Percentiles rank a stretch among this genome's conserved stretches.
Evolutionary conservation across 1,140 invertebrate genomes (phyloP).

Genomic region (Linepithema humile): DNA sequence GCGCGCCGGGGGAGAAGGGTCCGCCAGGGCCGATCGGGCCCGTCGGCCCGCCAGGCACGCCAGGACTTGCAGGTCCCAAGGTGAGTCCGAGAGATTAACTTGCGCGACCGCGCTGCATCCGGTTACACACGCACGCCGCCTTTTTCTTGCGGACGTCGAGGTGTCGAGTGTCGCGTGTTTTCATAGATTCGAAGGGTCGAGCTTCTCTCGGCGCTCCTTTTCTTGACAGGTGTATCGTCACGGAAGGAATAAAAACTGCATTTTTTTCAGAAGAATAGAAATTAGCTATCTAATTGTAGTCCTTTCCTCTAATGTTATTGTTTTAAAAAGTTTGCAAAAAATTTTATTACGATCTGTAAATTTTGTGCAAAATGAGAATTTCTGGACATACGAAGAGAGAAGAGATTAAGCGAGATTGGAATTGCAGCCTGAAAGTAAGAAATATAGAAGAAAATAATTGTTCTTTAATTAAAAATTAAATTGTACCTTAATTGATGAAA

Average conservation of each 20-base stretch:
- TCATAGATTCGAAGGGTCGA: background rate
- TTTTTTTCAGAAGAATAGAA: background rate
- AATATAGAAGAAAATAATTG: background rate
- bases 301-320: background rate
- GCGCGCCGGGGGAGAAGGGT: conserved; percentile 88
- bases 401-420: background rate
- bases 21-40: conserved; percentile 88
- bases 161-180: conserved; percentile 27
- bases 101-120: conserved; percentile 10
- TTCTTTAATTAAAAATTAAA: background rate
- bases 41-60: conserved; percentile 88
- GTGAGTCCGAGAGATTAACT: conserved; percentile 82
- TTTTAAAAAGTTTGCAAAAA: background rate
- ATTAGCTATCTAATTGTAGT: background rate
- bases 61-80: conserved; percentile 88
- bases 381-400: background rate
- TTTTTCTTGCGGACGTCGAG: background rate
- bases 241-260: background rate
- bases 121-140: background rate
- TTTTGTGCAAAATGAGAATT: background rate
- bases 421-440: background rate
- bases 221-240: background rate
- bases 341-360: background rate
- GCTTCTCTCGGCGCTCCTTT: background rate
- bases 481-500: too few species aligned